Conservation (phyloP, 23 tunicate species). For the Diplosoma virens region DNA sequence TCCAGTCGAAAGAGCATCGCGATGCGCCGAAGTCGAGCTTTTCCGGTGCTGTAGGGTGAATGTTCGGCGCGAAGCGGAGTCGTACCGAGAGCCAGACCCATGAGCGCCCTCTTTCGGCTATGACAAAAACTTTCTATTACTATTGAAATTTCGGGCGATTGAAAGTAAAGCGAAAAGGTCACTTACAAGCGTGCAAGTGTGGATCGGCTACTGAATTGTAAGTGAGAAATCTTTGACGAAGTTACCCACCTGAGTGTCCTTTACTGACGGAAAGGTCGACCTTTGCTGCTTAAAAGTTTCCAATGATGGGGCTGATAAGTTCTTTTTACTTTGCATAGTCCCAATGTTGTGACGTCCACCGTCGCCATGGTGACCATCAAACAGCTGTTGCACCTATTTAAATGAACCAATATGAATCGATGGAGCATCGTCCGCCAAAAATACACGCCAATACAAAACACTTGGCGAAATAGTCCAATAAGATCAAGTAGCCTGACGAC, state of each 20-base stretch:
- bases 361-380: conserved; percentile 78
- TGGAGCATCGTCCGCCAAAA: background rate
- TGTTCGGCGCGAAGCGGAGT: conserved; percentile 46
- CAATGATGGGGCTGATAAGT: conserved; percentile 45
- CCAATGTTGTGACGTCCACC: conserved; percentile 49
- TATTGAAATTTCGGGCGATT: too few species aligned
- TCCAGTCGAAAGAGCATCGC: conserved; percentile 46
- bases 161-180: too few species aligned
- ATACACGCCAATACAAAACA: background rate
- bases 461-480: too few species aligned
- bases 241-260: conserved; percentile 32
- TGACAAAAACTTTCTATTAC: too few species aligned
- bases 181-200: too few species aligned
- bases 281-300: conserved; percentile 44
- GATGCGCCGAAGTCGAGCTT: conserved; percentile 16
- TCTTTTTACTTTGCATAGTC: conserved; percentile 53
- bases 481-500: too few species aligned
- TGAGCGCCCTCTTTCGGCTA: conserved; percentile 28
- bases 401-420: background rate
- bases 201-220: too few species aligned
- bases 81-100: conserved; percentile 2
- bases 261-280: conserved; percentile 53
- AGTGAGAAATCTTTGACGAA: too few species aligned
- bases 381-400: conserved; percentile 76
- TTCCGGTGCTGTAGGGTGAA: conserved; percentile 44